These are phyloP conservation scores for Perizoma flavofasciatum DNA, from an alignment of 2,888 invertebrate genomes.

Conservation along the genomic window DNA sequence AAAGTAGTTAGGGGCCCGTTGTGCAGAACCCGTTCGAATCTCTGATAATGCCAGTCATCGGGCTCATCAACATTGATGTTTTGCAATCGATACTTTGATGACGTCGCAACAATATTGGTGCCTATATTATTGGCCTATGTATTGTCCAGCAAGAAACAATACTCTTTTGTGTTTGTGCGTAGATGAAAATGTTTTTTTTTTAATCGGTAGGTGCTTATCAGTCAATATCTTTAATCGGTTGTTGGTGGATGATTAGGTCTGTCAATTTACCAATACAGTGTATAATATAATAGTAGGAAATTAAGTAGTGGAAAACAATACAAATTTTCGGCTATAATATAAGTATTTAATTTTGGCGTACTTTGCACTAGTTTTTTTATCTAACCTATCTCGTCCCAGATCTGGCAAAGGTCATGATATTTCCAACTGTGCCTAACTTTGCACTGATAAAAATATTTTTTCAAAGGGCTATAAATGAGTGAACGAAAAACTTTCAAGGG, in stretches of 20 bases:
- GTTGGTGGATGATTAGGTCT: slow-evolving; percentile 12
- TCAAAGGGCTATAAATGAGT: too few species aligned
- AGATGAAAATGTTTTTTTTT: background rate
- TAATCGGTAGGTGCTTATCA: slow-evolving; percentile 7
- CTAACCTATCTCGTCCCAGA: too few species aligned
- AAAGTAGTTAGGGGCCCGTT: slow-evolving; percentile 39
- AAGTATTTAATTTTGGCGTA: too few species aligned
- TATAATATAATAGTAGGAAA: background rate
- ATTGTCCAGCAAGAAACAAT: slow-evolving; percentile 1
- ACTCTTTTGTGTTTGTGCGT: background rate
- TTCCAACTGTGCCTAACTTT: too few species aligned
- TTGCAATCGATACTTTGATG: slow-evolving; percentile 50
- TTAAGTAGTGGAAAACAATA: background rate
- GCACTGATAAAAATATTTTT: too few species aligned
- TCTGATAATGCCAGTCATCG: slow-evolving; percentile 64
- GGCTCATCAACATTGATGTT: slow-evolving; percentile 72
- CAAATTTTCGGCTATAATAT: background rate
- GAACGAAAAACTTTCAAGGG: too few species aligned
- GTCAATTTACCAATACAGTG: slow-evolving; percentile 3
- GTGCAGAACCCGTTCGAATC: slow-evolving; percentile 62
- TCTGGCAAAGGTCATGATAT: too few species aligned
- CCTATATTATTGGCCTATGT: slow-evolving; percentile 13
- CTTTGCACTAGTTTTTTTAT: too few species aligned
- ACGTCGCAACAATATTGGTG: slow-evolving; percentile 7
- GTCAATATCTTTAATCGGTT: slow-evolving; percentile 11